A percentile compares a stretch with the other conserved stretches of the same genome.
These are phyloP conservation scores for Seriola quinqueradiata DNA, from an alignment of 2,113 vertebrate species.

Conservation along the genomic window DNA sequence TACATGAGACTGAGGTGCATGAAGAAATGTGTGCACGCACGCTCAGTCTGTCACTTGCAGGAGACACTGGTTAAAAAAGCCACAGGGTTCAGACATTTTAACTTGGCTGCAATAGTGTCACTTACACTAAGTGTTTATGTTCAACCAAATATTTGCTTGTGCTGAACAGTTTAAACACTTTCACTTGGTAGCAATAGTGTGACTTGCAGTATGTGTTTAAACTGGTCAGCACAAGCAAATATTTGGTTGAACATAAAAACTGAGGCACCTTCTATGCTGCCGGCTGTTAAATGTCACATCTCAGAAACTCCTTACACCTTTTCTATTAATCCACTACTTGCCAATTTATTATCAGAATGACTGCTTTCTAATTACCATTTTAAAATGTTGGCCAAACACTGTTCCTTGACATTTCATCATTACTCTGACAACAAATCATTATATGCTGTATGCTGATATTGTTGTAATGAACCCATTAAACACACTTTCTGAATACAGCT, in stretches of 20 bases:
- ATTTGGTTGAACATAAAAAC: conserved; percentile 14
- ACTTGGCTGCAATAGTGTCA: conserved; percentile 5
- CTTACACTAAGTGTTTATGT: background rate
- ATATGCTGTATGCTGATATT: background rate
- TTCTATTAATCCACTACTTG: background rate
- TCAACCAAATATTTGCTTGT: conserved; percentile 28
- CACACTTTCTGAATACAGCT: background rate
- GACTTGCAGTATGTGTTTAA: conserved; percentile 23
- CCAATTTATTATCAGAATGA: conserved; percentile 11
- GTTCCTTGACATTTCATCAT: background rate
- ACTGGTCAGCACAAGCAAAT: conserved; percentile 22
- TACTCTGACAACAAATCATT: background rate
- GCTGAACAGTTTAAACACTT: conserved; percentile 23
- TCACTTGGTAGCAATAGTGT: background rate
- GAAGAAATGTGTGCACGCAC: conserved; percentile 1
- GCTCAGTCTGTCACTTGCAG: too few species aligned
- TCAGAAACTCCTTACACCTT: conserved; percentile 8
- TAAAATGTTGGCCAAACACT: conserved; percentile 29
- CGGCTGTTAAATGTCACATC: conserved; percentile 31
- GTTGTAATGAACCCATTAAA: background rate
- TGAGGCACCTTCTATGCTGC: conserved; percentile 28
- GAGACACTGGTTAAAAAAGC: background rate
- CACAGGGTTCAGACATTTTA: background rate
- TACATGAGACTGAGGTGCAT: background rate
- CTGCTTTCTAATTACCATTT: conserved; percentile 14